phyloP scores from a whole-genome alignment of 1,140 invertebrate species.

The Lordiphosa clarofinis region DNA sequence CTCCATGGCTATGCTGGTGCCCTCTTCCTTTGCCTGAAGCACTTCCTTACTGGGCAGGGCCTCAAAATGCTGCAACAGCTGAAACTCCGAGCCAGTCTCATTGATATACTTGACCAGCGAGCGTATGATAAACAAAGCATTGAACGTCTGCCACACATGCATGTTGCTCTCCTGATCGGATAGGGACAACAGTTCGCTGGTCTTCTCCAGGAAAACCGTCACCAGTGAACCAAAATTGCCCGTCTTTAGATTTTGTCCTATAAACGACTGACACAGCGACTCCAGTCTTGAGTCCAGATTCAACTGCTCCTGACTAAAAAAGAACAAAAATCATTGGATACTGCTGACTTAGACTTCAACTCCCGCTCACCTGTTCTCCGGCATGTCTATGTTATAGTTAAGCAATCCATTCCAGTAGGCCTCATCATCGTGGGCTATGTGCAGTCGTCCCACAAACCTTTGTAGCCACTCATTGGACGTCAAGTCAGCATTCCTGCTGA shows the following conservation, averaged over 20 bases:
- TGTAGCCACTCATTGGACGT: constrained; percentile 90
- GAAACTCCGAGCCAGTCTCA: constrained; percentile 87
- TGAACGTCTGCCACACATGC: constrained; percentile 96
- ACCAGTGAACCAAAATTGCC: constrained; percentile 94
- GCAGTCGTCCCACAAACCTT: constrained; percentile 88
- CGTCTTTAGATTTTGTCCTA: constrained; percentile 90
- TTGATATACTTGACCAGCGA: constrained; percentile 94
- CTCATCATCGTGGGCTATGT: constrained; percentile 90
- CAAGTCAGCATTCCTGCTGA: constrained; percentile 90
- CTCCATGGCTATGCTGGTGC: constrained; percentile 63
- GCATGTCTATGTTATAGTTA: constrained; percentile 92
- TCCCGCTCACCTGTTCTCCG: constrained; percentile 85
- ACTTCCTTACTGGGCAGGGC: constrained; percentile 79
- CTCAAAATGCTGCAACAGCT: constrained; percentile 87
- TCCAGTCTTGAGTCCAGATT: constrained; percentile 89
- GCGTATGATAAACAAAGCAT: constrained; percentile 94
- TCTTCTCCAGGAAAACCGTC: constrained; percentile 89
- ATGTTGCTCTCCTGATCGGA: constrained; percentile 93
- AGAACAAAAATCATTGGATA: not conserved
- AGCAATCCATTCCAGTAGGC: constrained; percentile 96
- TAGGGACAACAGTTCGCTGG: constrained; percentile 89
- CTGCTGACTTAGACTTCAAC: constrained; percentile 35
- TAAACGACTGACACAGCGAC: constrained; percentile 85
- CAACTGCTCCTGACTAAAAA: constrained; percentile 87
- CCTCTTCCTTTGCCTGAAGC: constrained; percentile 49